Base-by-base conservation (phyloP, 1,140 invertebrate genomes). In the Dryas iulia region DNA sequence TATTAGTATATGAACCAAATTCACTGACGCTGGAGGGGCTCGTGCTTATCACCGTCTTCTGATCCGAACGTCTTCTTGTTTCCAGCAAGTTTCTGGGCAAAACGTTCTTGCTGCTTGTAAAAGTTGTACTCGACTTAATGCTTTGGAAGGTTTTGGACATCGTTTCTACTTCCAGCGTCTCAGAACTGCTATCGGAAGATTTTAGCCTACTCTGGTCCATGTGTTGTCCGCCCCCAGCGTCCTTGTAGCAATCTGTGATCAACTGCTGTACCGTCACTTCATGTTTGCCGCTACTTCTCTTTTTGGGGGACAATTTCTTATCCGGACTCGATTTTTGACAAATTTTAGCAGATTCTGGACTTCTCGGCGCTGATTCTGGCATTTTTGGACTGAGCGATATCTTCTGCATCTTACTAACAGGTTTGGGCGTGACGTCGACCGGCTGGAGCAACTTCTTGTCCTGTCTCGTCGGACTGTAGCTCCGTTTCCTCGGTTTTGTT, bases 331-430 rank as follows among this genome's bases (percentile, higher is more conserved):
- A 8, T 47, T 64, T 64, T 21, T 39, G 39, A 2, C 12, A 8
- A 12, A 25, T 56, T 52, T 60, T 26, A 0, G 47, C 4, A 14
- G 28, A 31, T 57, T 52, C 24, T 12, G 26, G 18, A 26, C 39
- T 59, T 58, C 63, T n/a, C 35, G 12, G 8, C 1, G 11, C 30
- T 63, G 31, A 26, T 72, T 25, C 39, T 18, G 18, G 39, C 7
- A n/a, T 11, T 57, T 73, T 73, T 0, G 81, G 83, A 67, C 71
- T 83, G 6, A 67, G 71, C 0, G 85, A 87, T 14, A 80, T 59
- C 54, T 84, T 90, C 56, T 85, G 81, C 66, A 89, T 80, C 66
- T 90, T 89, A 5, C 33, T 75, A 0, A 71, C 25, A 5, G 85
- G 85, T 69, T 87, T 90, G 5, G 86, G 87, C 0, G 87, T 90